Evolutionary conservation across 1,140 invertebrate species (phyloP).

Genomic region (Drosophila sproati): DNA sequence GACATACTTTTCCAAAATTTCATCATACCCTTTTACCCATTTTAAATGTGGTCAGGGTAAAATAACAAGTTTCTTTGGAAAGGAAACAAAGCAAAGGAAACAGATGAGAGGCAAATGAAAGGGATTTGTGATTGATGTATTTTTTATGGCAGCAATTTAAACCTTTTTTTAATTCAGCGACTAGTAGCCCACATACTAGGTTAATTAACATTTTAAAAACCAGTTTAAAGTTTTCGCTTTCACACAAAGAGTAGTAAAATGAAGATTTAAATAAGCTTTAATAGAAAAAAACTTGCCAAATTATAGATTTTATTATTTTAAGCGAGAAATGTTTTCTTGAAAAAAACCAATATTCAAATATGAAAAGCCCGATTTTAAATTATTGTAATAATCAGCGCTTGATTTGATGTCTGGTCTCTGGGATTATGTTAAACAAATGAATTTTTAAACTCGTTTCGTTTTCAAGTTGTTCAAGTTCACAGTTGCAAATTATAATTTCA

Average conservation of each 20-base stretch:
- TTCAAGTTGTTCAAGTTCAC: conserved; percentile 69
- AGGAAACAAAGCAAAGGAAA: not conserved
- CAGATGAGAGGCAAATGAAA: not conserved
- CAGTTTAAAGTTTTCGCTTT: conserved; percentile 29
- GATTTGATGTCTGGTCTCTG: not conserved
- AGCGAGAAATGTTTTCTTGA: not conserved
- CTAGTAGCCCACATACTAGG: conserved; percentile 35
- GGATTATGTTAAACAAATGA: conserved; percentile 37
- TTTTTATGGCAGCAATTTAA: not conserved
- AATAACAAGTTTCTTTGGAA: not conserved
- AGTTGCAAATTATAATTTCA: conserved; percentile 68
- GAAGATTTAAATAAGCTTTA: conserved; percentile 19
- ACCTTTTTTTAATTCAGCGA: no score
- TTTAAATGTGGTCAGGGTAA: no score
- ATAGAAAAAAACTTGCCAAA: conserved; percentile 29
- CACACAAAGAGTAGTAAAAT: conserved; percentile 12
- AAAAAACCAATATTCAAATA: not conserved
- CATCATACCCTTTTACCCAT: no score
- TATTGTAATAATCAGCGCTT: conserved; percentile 25
- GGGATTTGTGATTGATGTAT: not conserved
- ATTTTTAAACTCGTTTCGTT: conserved; percentile 59
- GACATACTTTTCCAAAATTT: no score
- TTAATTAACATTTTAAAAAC: conserved; percentile 22
- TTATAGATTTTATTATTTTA: conserved; percentile 10
- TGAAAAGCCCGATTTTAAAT: conserved; percentile 5